These are phyloP conservation scores for Cyclura pinguis DNA, from an alignment of 2,797 vertebrate genomes.

Conservation along the genomic window DNA sequence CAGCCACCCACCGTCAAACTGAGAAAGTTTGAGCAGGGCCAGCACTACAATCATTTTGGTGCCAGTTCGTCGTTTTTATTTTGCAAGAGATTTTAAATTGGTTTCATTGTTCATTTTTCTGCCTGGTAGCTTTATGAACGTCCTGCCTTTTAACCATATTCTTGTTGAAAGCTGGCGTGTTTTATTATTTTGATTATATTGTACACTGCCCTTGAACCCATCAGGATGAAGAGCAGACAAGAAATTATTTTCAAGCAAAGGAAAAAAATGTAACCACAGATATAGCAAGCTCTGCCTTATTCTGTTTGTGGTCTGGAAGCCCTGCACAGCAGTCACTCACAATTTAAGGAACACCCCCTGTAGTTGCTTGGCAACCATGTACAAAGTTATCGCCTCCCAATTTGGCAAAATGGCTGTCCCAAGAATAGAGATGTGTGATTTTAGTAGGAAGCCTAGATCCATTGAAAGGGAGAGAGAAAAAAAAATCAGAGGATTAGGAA, in stretches of 20 bases:
- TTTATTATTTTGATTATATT: constrained; percentile 11
- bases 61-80: neutral
- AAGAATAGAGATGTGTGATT: neutral
- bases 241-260: neutral
- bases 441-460: neutral
- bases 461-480: neutral
- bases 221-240: neutral
- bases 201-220: neutral
- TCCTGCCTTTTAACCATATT: constrained; percentile 2
- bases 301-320: too few species aligned
- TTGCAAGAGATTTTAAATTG: neutral
- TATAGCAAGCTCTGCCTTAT: too few species aligned
- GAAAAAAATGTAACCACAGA: neutral
- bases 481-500: neutral
- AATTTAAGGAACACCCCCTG: constrained; percentile 12
- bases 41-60: neutral
- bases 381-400: neutral
- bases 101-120: neutral
- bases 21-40: neutral
- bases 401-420: neutral
- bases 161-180: neutral
- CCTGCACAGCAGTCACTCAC: neutral
- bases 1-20: too few species aligned
- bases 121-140: neutral
- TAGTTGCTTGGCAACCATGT: neutral